Evolutionary conservation across 1,140 invertebrate genomes (phyloP).

Genomic region (Diorhabda sublineata): DNA sequence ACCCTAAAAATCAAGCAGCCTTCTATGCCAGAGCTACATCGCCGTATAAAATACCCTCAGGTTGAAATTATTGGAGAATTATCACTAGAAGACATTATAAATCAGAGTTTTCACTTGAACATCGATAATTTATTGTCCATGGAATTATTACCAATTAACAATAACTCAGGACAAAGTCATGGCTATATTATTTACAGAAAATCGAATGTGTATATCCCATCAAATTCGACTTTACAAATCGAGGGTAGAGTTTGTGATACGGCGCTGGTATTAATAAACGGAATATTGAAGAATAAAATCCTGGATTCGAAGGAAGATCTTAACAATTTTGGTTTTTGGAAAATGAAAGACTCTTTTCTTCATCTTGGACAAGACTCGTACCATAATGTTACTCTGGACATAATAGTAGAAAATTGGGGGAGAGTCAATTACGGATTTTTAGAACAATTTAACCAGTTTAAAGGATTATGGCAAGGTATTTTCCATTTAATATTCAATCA

Average conservation of each 20-base stretch:
- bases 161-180: slow-evolving; percentile 55
- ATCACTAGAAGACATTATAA: slow-evolving; percentile 35
- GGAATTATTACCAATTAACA: slow-evolving; percentile 55
- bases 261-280: slow-evolving; percentile 51
- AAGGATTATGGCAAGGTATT: slow-evolving; percentile 50
- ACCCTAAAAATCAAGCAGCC: slow-evolving; percentile 46
- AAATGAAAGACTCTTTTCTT: slow-evolving; percentile 41
- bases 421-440: slow-evolving; percentile 55
- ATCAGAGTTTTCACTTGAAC: slow-evolving; percentile 50
- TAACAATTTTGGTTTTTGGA: slow-evolving; percentile 50
- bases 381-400: slow-evolving; percentile 46
- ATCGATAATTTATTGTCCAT: slow-evolving; percentile 49
- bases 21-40: slow-evolving; percentile 35
- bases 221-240: slow-evolving; percentile 44
- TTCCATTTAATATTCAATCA: too few species aligned
- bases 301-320: slow-evolving; percentile 41
- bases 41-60: slow-evolving; percentile 41
- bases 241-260: slow-evolving; percentile 52
- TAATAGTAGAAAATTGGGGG: slow-evolving; percentile 60
- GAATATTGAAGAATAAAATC: slow-evolving; percentile 43
- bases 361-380: slow-evolving; percentile 24
- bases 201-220: slow-evolving; percentile 33
- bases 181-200: slow-evolving; percentile 56
- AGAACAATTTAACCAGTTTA: slow-evolving; percentile 48
- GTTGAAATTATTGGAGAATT: slow-evolving; percentile 30